These are phyloP conservation scores for Erebia aethiops DNA, from an alignment of 2,888 invertebrate genomes.

Conservation along the genomic window DNA sequence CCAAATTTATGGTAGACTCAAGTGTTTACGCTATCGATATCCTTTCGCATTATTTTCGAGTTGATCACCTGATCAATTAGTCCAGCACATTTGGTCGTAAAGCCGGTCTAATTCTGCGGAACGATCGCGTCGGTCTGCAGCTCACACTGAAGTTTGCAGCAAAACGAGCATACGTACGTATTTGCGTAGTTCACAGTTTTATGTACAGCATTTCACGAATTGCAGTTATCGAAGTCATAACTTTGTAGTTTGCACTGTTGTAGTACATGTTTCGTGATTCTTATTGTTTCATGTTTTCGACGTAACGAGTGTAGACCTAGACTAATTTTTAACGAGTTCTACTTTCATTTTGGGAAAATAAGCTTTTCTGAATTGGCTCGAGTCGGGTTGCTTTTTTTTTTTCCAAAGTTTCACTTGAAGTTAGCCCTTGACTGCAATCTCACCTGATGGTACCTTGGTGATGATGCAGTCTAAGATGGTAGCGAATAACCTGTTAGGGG, in stretches of 20 bases:
- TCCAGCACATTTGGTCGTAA: background rate
- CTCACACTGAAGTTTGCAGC: background rate
- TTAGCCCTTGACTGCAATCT: too few relatives aligned
- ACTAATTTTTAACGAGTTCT: background rate
- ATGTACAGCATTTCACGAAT: slow-evolving; percentile 12
- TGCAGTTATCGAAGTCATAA: slow-evolving; percentile 15
- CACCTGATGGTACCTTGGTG: too few relatives aligned
- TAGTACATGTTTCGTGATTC: background rate
- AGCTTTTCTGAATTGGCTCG: background rate
- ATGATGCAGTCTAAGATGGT: too few relatives aligned
- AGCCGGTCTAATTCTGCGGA: background rate
- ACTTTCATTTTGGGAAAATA: background rate
- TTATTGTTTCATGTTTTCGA: slow-evolving; percentile 5
- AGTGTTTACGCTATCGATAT: too few relatives aligned
- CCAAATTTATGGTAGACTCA: too few relatives aligned
- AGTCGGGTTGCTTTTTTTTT: too few relatives aligned
- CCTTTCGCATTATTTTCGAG: too few relatives aligned
- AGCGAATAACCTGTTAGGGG: too few relatives aligned
- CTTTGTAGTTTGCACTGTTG: slow-evolving; percentile 4
- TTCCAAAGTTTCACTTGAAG: too few relatives aligned
- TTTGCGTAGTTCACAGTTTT: slow-evolving; percentile 19
- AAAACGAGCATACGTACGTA: slow-evolving; percentile 4
- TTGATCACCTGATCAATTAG: background rate
- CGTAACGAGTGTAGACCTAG: background rate
- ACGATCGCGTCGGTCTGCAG: background rate